A percentile compares a stretch with the other conserved stretches of the same genome.
phyloP scores from a whole-genome alignment of 2,888 invertebrate species.

The Macrophya annulata region DNA sequence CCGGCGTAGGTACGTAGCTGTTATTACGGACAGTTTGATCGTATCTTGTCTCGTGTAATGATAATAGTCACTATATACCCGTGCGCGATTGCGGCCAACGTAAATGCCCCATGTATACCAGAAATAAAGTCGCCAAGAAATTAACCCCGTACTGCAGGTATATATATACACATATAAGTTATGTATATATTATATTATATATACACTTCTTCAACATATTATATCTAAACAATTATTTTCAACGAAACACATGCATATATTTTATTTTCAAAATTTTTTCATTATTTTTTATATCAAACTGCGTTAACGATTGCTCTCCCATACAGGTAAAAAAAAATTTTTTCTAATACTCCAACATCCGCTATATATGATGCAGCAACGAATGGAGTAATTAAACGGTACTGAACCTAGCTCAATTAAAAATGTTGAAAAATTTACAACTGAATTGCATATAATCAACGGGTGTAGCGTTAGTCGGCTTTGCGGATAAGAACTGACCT shows the following conservation, averaged over 20 bases:
- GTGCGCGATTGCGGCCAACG: conserved; percentile 73
- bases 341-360: background rate
- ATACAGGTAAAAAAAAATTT: background rate
- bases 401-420: background rate
- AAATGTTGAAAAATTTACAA: conserved; percentile 5
- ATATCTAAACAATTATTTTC: background rate
- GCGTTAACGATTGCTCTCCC: too few relatives aligned
- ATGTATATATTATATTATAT: background rate
- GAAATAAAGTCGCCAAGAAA: conserved; percentile 56
- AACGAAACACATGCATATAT: background rate
- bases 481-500: conserved; percentile 47
- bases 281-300: too few relatives aligned
- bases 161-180: background rate
- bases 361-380: background rate
- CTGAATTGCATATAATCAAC: conserved; percentile 29
- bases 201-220: background rate
- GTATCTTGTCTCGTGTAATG: conserved; percentile 74
- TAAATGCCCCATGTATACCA: conserved; percentile 67
- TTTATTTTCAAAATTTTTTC: background rate
- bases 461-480: conserved; percentile 5
- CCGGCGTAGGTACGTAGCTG: conserved; percentile 64
- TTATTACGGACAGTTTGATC: conserved; percentile 78
- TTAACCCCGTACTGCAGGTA: conserved; percentile 30
- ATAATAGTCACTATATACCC: conserved; percentile 71
- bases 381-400: background rate